Evolutionary conservation across 2,797 vertebrate genomes (phyloP), one percentile per base, ranked within the genome.

Genomic region (Chromis chromis): DNA sequence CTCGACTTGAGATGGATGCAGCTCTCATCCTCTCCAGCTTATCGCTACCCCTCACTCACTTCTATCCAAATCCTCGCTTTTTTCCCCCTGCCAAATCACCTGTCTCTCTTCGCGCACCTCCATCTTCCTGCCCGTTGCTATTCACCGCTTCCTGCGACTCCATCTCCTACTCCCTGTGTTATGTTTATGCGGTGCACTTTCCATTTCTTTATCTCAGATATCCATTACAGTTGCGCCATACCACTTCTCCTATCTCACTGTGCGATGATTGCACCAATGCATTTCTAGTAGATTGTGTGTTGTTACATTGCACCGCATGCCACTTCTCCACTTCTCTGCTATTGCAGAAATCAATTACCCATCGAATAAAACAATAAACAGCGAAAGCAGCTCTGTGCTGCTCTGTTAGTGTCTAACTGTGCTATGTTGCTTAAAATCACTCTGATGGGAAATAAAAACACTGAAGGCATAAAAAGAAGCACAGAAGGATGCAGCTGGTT

Each of bases 331-430:
- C 68, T 70, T 78, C 66, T 82, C 59, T 71, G 60, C 74, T 56
- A 74, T 85, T 90, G 79, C 55, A 84, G 82, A 88, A 85, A 90
- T 91, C 85, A 88, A 89, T 89, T 88, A 90, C 76, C 78, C 76
- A 83, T 85, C 74, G 85, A 74, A 89, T 86, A 86, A 81, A 91
- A 72, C 58, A 54, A 89, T 81, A 83, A 87, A 84, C 60, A 74
- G 42, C 49, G 71, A 72, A 79, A 65, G 64, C 24, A 25, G 64
- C 57, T 54, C 48, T 42, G 57, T 63, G 68, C 42, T 48, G 60
- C 71, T 71, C 67, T 40, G 59, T 74, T 74, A 52, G 57, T 61
- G 31, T 70, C 74, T 40, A 55, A 70, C 58, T 46, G 75, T 50
- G 65, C 17, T 28, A 68, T 76, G 82, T 75, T 70, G 78, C 83